phyloP scores from a whole-genome alignment of 1,140 invertebrate genomes.

The Harpegnathos saltator region DNA sequence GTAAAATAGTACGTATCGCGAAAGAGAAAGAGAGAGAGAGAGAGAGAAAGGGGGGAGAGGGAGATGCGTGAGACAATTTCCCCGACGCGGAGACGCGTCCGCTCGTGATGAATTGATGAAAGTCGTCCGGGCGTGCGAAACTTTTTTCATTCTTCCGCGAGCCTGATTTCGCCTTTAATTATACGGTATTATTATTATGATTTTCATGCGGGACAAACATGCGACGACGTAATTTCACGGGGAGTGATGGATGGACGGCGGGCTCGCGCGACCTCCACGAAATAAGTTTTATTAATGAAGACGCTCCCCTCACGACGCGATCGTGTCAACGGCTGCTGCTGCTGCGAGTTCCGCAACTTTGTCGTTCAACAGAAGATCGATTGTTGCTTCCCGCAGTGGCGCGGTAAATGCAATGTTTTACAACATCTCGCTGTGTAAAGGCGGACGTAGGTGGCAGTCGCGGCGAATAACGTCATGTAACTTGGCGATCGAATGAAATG shows the following conservation, averaged over 20 bases:
- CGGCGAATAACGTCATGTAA: not conserved
- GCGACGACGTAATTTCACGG: slow-evolving; percentile 38
- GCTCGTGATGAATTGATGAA: slow-evolving; percentile 27
- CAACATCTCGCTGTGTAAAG: slow-evolving; percentile 9
- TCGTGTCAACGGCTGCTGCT: slow-evolving; percentile 36
- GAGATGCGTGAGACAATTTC: not conserved
- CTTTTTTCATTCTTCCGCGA: slow-evolving; percentile 36
- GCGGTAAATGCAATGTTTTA: slow-evolving; percentile 30
- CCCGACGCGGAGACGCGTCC: slow-evolving; percentile 5
- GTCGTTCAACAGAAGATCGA: slow-evolving; percentile 22
- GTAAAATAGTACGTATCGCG: not conserved
- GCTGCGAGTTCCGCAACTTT: slow-evolving; percentile 31
- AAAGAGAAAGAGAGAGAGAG: too few species aligned
- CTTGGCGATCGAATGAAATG: not conserved
- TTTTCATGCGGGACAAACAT: slow-evolving; percentile 37
- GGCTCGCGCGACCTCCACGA: slow-evolving; percentile 15
- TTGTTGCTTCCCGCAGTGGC: slow-evolving; percentile 15
- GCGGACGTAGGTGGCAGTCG: not conserved
- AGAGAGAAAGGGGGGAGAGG: too few species aligned
- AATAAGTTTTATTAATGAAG: slow-evolving; percentile 55
- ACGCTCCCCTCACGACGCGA: slow-evolving; percentile 19
- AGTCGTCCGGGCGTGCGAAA: slow-evolving; percentile 11
- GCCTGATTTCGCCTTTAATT: slow-evolving; percentile 45
- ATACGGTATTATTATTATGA: slow-evolving; percentile 36
- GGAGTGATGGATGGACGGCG: slow-evolving; percentile 49